Evolutionary conservation across 2,888 invertebrate genomes (phyloP), one percentile per base, ranked within the genome.

Genomic region (Coleophora flavipennella): DNA sequence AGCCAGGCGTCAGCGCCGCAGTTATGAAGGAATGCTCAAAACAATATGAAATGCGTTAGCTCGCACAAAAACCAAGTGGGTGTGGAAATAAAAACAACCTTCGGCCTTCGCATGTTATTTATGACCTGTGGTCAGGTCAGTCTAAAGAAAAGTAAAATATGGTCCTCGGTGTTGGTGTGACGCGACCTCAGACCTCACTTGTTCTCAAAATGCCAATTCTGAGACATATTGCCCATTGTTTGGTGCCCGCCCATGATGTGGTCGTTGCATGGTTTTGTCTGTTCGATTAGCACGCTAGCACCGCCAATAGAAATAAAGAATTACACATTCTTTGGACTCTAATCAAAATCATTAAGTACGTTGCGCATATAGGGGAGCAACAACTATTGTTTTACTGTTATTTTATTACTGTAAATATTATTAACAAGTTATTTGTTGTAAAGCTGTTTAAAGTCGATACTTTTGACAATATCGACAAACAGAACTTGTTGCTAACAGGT

Each of bases 221-320:
- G 65, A 67, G 69, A 74, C 58, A 65, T 69, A 80, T 75, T 72
- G 62, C 77, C 72, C 70, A 77, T 81, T 83, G 80, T 80, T 79
- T 57, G 53, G 55, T 47, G 44, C 48, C 20, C 20, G 6, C 20
- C 20, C 20, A 20, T 20, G 20, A 20, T 3, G 20, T 20, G 20
- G 3, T 20, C 20, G n/a, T n/a, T n/a, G n/a, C n/a, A n/a, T n/a
- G n/a, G n/a, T n/a, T n/a, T n/a, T n/a, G n/a, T n/a, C n/a, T n/a
- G n/a, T n/a, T n/a, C n/a, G n/a, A n/a, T n/a, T n/a, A n/a, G n/a
- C n/a, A n/a, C n/a, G n/a, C n/a, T n/a, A n/a, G n/a, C n/a, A n/a
- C n/a, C n/a, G n/a, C n/a, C n/a, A n/a, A n/a, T n/a, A n/a, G n/a
- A n/a, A n/a, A n/a, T n/a, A n/a, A n/a, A n/a, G n/a, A n/a, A n/a